A percentile compares a stretch with the other conserved stretches of the same genome.
phyloP scores from a whole-genome alignment of 2,797 vertebrate genomes.

The Mycteria americana region DNA sequence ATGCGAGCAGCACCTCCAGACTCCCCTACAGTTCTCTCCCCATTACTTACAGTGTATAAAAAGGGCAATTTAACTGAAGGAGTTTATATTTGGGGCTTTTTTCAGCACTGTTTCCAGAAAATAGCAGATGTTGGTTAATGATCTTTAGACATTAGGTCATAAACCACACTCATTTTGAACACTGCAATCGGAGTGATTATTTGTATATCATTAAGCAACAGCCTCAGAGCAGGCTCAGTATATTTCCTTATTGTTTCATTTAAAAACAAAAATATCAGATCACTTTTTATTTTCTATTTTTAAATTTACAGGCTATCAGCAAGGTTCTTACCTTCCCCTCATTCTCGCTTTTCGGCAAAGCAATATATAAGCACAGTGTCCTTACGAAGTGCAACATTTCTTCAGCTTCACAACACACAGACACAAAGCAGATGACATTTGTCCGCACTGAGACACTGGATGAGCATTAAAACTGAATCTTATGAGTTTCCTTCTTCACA shows the following conservation, averaged over 20 bases:
- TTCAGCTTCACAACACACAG: not conserved
- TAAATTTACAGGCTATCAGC: not conserved
- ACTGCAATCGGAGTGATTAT: constrained; percentile 8
- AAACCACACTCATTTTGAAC: constrained; percentile 33
- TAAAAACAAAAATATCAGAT: not conserved
- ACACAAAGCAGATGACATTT: constrained; percentile 19
- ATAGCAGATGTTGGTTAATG: constrained; percentile 50
- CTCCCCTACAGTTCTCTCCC: not conserved
- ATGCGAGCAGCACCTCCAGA: not conserved
- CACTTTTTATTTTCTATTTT: not conserved
- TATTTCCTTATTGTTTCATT: not conserved
- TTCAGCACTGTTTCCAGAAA: constrained; percentile 30
- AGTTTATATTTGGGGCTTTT: constrained; percentile 21
- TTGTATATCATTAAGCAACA: constrained; percentile 20
- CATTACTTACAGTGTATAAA: constrained; percentile 40
- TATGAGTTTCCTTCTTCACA: not conserved
- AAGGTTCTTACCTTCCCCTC: not conserved
- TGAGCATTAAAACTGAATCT: constrained; percentile 25
- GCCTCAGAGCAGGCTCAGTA: not conserved
- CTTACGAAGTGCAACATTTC: constrained; percentile 12
- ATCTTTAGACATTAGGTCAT: constrained; percentile 44
- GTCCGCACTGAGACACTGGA: not conserved
- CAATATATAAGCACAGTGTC: not conserved
- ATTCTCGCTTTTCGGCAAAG: not conserved
- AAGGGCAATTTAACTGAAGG: constrained; percentile 44